Conservation (phyloP, 2,797 vertebrate genomes). For the Melanotaenia trifasciata region DNA sequence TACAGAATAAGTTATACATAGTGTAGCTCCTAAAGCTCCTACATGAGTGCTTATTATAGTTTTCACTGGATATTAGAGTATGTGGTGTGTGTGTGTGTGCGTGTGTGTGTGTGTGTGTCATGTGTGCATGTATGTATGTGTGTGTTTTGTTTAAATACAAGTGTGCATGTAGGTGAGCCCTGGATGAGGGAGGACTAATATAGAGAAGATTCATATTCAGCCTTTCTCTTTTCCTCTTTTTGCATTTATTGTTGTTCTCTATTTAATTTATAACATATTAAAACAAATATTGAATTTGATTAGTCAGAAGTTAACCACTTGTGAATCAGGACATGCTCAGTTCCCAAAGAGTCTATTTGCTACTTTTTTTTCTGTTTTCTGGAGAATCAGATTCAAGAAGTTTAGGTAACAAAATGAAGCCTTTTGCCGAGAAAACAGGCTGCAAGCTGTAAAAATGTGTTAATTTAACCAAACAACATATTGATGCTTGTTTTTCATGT, state of each 20-base stretch:
- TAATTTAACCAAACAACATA: no score
- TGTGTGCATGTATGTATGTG: not conserved
- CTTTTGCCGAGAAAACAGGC: no score
- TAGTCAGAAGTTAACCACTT: no score
- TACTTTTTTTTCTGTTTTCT: not conserved
- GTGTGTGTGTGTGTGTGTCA: not conserved
- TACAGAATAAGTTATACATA: constrained; percentile 14
- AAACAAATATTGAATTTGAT: no score
- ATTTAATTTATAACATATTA: not conserved
- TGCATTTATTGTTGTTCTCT: not conserved
- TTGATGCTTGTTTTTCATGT: no score
- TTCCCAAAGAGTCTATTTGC: not conserved
- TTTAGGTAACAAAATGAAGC: no score
- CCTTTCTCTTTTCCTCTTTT: not conserved
- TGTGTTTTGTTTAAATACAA: constrained; percentile 2
- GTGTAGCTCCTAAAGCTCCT: constrained; percentile 4
- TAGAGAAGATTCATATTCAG: constrained; percentile 6
- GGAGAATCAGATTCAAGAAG: no score
- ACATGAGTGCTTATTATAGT: constrained; percentile 16
- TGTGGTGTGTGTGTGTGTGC: not conserved
- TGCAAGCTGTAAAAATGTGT: no score
- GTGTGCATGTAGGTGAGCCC: constrained; percentile 20
- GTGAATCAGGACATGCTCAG: not conserved
- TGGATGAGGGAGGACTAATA: constrained; percentile 37
- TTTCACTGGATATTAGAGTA: constrained; percentile 1